Percentiles rank a stretch among this genome's conserved stretches.
Evolutionary conservation across 1,140 invertebrate species (phyloP).

Genomic region (Magallana angulata): DNA sequence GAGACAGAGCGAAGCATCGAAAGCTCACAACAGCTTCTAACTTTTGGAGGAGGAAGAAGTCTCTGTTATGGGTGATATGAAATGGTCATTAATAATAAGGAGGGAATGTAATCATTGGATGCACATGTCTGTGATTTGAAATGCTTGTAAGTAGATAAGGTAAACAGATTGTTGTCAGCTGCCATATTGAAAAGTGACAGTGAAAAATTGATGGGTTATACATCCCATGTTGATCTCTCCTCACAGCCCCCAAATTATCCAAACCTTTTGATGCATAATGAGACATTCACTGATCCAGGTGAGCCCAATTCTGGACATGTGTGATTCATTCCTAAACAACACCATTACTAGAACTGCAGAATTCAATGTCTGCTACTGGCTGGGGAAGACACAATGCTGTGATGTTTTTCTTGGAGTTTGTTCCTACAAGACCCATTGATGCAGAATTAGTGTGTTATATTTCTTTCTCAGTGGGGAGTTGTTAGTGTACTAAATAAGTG

Average conservation of each 20-base stretch:
- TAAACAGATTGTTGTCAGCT: constrained; percentile 23
- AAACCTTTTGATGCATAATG: constrained; percentile 16
- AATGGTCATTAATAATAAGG: not conserved
- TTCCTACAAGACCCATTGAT: not conserved
- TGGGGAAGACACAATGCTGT: not conserved
- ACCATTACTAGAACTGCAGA: not conserved
- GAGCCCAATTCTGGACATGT: constrained; percentile 21
- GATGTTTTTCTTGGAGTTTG: not conserved
- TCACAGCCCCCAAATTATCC: not conserved
- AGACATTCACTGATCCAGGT: not conserved
- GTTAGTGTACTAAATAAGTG: not conserved
- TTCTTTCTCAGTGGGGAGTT: not conserved
- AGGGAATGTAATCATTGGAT: constrained; percentile 10
- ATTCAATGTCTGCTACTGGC: not conserved
- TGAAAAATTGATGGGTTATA: constrained; percentile 21
- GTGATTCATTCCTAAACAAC: constrained; percentile 1
- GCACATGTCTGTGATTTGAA: constrained; percentile 10
- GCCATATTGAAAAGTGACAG: constrained; percentile 8
- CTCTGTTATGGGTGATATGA: not conserved
- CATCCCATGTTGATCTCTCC: not conserved
- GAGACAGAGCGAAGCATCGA: not conserved
- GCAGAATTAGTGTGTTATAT: not conserved
- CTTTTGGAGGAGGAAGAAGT: not conserved
- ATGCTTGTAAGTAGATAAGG: constrained; percentile 30
- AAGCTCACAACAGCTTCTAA: too few species aligned